Conservation (phyloP, 1,140 invertebrate genomes). For the Proctacanthus coquilletti region DNA sequence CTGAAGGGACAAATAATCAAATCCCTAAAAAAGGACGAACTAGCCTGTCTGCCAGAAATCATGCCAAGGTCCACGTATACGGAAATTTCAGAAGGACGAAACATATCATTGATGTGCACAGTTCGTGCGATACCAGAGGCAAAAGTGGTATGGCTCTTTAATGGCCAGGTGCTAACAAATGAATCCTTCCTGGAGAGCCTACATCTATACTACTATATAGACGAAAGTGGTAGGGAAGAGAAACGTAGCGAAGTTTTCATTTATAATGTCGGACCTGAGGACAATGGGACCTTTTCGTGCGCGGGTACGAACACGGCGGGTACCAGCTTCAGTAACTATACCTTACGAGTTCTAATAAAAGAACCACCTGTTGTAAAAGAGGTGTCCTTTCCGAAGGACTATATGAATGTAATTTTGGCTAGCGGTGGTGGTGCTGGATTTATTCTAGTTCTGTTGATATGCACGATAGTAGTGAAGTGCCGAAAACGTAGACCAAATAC, state of each 20-base stretch:
- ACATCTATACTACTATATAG: slow-evolving; percentile 48
- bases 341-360: slow-evolving; percentile 53
- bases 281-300: slow-evolving; percentile 69
- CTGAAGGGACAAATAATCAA: slow-evolving; percentile 51
- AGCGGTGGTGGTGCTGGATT: slow-evolving; percentile 44
- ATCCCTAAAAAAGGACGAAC: slow-evolving; percentile 48
- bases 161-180: slow-evolving; percentile 56
- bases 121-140: slow-evolving; percentile 64
- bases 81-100: slow-evolving; percentile 61
- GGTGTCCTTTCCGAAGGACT: slow-evolving; percentile 47
- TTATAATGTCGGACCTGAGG: slow-evolving; percentile 52
- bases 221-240: slow-evolving; percentile 48
- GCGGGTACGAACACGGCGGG: slow-evolving; percentile 70
- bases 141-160: slow-evolving; percentile 63
- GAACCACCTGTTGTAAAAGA: slow-evolving; percentile 49
- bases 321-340: slow-evolving; percentile 55
- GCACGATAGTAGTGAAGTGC: slow-evolving; percentile 44
- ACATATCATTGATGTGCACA: slow-evolving; percentile 60
- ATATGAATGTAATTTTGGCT: slow-evolving; percentile 40
- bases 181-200: slow-evolving; percentile 46
- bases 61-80: slow-evolving; percentile 51
- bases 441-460: slow-evolving; percentile 41
- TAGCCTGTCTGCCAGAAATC: slow-evolving; percentile 69
- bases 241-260: slow-evolving; percentile 61
- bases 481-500: slow-evolving; percentile 35